phyloP scores from a whole-genome alignment of 2,888 invertebrate genomes.

The Mellilla xanthometata region DNA sequence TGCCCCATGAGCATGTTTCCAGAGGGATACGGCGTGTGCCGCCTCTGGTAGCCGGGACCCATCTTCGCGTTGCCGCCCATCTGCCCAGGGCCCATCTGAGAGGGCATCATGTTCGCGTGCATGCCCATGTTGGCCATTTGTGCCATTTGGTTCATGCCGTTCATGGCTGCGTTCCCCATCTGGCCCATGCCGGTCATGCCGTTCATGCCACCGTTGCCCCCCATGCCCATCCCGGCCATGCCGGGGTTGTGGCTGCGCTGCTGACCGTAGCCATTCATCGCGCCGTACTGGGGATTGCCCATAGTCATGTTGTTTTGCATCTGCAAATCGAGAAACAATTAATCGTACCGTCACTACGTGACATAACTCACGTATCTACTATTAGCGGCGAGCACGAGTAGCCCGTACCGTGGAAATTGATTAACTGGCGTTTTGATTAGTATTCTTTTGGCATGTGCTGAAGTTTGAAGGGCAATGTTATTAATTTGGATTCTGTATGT shows the following conservation, averaged over 20 bases:
- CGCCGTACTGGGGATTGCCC: conserved; percentile 84
- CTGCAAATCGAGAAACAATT: conserved; percentile 56
- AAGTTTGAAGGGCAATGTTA: conserved; percentile 7
- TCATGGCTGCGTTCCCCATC: conserved; percentile 85
- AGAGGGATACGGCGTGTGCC: conserved; percentile 93
- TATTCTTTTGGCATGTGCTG: conserved; percentile 13
- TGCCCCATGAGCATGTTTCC: conserved; percentile 93
- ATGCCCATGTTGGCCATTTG: conserved; percentile 89
- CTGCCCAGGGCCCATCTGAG: conserved; percentile 86
- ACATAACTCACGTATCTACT: conserved; percentile 24
- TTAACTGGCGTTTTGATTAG: conserved; percentile 12
- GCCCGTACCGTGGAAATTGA: conserved; percentile 9
- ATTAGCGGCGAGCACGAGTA: conserved; percentile 7
- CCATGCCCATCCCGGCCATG: conserved; percentile 81
- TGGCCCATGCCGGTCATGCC: conserved; percentile 85
- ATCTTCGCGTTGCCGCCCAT: conserved; percentile 87
- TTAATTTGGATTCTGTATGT: conserved; percentile 7
- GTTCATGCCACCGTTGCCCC: conserved; percentile 79
- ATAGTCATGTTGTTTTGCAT: conserved; percentile 86
- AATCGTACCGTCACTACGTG: conserved; percentile 30
- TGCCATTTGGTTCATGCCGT: conserved; percentile 88
- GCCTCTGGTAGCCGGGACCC: conserved; percentile 87
- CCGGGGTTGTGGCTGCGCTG: conserved; percentile 82
- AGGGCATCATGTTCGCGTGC: conserved; percentile 86
- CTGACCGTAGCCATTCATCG: conserved; percentile 83